Conservation (phyloP, 2,113 vertebrate genomes). For the Cyanoderma ruficeps region DNA sequence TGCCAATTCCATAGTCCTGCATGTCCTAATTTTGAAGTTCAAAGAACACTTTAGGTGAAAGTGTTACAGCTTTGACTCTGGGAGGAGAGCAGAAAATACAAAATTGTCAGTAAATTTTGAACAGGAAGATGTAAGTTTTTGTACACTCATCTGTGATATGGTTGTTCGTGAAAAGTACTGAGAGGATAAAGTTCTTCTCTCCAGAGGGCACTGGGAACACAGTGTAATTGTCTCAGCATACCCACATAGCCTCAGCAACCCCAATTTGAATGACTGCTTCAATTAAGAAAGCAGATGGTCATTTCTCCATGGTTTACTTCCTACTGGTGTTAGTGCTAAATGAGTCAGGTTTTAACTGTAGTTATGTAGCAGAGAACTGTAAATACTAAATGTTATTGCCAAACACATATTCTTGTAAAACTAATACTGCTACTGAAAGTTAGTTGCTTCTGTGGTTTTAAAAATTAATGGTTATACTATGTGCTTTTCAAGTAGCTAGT, state of each 20-base stretch:
- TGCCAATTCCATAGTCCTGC: not conserved
- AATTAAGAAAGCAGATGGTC: conserved; percentile 30
- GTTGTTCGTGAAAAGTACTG: not conserved
- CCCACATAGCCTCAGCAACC: not conserved
- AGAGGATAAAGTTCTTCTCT: not conserved
- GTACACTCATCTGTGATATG: not conserved
- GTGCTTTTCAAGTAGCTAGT: not conserved
- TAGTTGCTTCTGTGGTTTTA: not conserved
- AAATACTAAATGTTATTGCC: not conserved
- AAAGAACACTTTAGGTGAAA: not conserved
- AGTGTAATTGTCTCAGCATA: not conserved
- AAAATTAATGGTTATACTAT: not conserved
- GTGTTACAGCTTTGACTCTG: not conserved
- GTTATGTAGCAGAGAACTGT: not conserved
- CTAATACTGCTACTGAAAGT: not conserved
- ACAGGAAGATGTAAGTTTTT: not conserved
- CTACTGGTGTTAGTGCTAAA: not conserved
- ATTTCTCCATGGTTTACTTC: not conserved
- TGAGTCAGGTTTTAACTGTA: not conserved
- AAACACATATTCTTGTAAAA: not conserved
- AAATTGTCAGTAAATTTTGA: not conserved
- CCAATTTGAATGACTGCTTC: not conserved
- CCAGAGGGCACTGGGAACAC: not conserved
- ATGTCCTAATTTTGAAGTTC: not conserved
- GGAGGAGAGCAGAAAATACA: not conserved